These are phyloP conservation scores for Brachyistius frenatus DNA, from an alignment of 2,113 vertebrate genomes.

Conservation along the genomic window DNA sequence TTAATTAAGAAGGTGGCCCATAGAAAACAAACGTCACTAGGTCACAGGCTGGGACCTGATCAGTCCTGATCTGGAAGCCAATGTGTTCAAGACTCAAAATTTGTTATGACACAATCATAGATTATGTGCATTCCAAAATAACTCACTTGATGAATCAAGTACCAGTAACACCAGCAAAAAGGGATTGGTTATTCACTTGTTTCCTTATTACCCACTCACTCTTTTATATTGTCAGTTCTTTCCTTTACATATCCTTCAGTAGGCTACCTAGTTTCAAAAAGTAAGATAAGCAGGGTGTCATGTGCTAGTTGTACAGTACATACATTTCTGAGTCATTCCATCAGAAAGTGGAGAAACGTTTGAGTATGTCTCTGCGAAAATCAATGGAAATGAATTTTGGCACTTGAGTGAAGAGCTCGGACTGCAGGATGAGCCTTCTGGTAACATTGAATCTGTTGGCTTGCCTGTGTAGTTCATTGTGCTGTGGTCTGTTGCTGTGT, in stretches of 20 bases:
- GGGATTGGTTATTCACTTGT: too few relatives aligned
- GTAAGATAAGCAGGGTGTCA: not conserved
- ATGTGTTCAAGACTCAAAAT: too few relatives aligned
- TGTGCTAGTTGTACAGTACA: not conserved
- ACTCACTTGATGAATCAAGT: not conserved
- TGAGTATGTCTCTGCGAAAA: not conserved
- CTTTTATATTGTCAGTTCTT: too few relatives aligned
- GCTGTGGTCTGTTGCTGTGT: not conserved
- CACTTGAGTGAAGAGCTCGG: conserved; percentile 33
- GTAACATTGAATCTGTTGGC: conserved; percentile 35
- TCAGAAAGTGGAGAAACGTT: not conserved
- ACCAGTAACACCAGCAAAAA: not conserved
- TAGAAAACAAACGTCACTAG: too few relatives aligned
- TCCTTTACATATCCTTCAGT: not conserved
- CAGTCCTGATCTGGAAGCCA: too few relatives aligned
- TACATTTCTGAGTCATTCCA: conserved; percentile 1
- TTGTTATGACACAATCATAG: too few relatives aligned
- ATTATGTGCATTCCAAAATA: not conserved
- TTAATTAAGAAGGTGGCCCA: too few relatives aligned
- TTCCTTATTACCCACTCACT: too few relatives aligned
- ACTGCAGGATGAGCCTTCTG: conserved; percentile 32
- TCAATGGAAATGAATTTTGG: conserved; percentile 45
- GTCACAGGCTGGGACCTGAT: too few relatives aligned
- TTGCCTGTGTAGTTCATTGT: not conserved
- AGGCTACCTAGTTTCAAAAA: not conserved